phyloP scores from a whole-genome alignment of 2,888 invertebrate species.

The Bibio marci region DNA sequence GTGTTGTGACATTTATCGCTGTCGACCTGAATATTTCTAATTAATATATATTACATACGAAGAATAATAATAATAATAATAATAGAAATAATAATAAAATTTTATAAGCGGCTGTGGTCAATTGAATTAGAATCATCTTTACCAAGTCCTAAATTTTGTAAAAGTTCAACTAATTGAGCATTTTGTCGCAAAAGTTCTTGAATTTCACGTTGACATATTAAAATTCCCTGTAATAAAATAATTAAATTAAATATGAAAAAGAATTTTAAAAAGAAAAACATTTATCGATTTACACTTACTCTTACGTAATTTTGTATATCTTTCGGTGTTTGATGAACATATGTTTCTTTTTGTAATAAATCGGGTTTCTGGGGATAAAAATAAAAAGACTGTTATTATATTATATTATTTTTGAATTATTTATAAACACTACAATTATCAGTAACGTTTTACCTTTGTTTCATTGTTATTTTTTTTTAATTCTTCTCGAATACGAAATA shows the following conservation, averaged over 20 bases:
- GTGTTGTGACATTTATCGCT: no score
- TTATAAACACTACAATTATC: no score
- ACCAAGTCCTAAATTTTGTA: conserved; percentile 7
- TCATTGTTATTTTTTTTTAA: conserved; percentile 14
- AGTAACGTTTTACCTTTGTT: no score
- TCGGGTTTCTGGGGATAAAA: not conserved
- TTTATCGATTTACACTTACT: not conserved
- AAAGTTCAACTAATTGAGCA: conserved; percentile 18
- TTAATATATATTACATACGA: no score
- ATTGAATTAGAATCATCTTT: conserved; percentile 7
- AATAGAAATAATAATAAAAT: no score
- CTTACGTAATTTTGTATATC: conserved; percentile 1
- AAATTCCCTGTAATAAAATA: conserved; percentile 17
- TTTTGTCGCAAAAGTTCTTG: conserved; percentile 21
- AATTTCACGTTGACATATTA: conserved; percentile 22
- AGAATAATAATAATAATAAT: no score
- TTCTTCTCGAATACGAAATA: conserved; percentile 22
- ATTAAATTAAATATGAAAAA: not conserved
- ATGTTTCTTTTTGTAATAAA: conserved; percentile 3
- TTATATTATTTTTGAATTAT: no score
- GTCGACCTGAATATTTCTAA: no score
- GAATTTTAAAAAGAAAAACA: not conserved
- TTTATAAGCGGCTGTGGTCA: conserved; percentile 9
- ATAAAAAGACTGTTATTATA: not conserved
- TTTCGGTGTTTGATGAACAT: conserved; percentile 1